Evolutionary conservation across 2,888 invertebrate species (phyloP).

Genomic region (Noctua comes): DNA sequence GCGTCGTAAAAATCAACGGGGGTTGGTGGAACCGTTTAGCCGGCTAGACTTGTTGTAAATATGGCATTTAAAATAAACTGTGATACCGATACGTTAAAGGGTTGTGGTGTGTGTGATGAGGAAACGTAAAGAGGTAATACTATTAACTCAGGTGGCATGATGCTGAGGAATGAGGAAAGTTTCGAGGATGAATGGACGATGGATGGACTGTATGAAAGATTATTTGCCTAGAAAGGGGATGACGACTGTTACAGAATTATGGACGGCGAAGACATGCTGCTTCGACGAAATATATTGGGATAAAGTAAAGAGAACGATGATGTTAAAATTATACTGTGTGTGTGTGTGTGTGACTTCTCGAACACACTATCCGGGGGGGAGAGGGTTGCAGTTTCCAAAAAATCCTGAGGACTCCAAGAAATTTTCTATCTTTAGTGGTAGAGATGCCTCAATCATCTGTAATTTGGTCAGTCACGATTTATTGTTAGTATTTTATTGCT

Average conservation of each 20-base stretch:
- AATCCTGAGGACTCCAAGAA: background rate
- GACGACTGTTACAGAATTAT: background rate
- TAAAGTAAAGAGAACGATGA: background rate
- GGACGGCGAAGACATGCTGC: background rate
- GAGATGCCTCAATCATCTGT: background rate
- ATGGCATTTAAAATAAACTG: constrained; percentile 27
- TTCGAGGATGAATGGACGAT: background rate
- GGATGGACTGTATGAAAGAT: background rate
- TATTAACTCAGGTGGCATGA: background rate
- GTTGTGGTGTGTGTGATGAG: constrained; percentile 20
- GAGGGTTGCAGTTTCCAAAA: background rate
- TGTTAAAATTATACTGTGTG: background rate
- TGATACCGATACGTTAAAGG: constrained; percentile 1
- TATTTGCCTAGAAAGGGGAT: background rate
- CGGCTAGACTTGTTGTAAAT: constrained; percentile 48
- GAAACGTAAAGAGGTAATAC: background rate
- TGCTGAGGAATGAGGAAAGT: background rate
- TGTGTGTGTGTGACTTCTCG: background rate
- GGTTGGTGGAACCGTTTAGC: constrained; percentile 45
- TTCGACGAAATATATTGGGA: background rate
- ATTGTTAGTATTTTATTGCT: background rate
- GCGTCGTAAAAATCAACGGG: constrained; percentile 57
- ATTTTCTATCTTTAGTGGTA: background rate
- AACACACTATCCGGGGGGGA: background rate
- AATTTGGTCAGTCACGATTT: background rate